Base-by-base conservation (phyloP, 2,113 vertebrate genomes). In the Mus spicilegus region DNA sequence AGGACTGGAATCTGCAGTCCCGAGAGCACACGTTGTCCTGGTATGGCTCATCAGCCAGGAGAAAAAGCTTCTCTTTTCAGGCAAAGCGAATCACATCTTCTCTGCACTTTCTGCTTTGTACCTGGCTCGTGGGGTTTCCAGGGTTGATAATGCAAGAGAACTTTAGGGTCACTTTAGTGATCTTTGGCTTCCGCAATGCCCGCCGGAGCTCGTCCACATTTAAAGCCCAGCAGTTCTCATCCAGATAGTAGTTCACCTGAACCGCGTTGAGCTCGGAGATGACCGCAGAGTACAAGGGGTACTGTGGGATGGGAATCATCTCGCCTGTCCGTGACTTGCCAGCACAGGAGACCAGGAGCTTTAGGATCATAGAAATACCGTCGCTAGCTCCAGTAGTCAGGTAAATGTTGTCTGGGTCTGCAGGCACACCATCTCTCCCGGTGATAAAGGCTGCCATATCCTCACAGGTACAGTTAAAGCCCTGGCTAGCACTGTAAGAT, bases 71-170 rank as follows among this genome's bases (percentile, higher is more conserved):
- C 97, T 99, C 99, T 98, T 99, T 98, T 97, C 98, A 99, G 16
- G 99, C 99, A 96, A 99, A 99, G 95, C 99, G 99, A 97, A 99
- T 98, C 92, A 99, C 99, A 33, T 99, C 99, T 98, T 99, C 99
- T 95, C 99, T 99, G 97, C 99, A 99, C 96, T 99, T 99, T 96
- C 98, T 99, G 98, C 72, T 99, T 95, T 99, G 99, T n/a, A 99
- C 99, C 90, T 99, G 99, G 96, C 99, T 99, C 97, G 99, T 99
- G 73, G 99, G 99, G 97, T 99, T 99, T 65, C 99, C 99, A 0
- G 99, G 99, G 96, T 99, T 99, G 97, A 99, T 99, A 97, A 99
- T 98, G 94, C 99, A 99, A 99, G 76, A 99, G 98, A 90, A 99
- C 99, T 93, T 99, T 99, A 1, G 99, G 99, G 92, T 98, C 98